Evolutionary conservation across 2,113 vertebrate genomes (phyloP), one percentile per base, ranked within the genome.

Genomic region (Toxotes chatareus): DNA sequence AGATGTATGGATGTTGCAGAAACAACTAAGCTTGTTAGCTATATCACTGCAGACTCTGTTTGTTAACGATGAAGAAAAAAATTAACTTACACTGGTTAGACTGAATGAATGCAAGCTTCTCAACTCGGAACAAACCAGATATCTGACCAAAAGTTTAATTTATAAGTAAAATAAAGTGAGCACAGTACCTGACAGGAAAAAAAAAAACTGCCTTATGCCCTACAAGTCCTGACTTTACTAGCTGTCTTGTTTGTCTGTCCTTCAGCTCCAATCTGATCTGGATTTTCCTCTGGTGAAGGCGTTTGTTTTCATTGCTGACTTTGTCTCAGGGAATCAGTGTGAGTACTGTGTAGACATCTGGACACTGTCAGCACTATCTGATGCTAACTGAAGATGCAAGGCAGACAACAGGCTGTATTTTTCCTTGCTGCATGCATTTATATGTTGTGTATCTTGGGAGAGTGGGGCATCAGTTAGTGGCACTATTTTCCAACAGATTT

Each of bases 11-110:
- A 81, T 86, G 74, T 73, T 75, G 40, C 67, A 8, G 73, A 65
- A 55, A 86, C 55, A 83, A 69, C 56, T 76, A 51, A 36, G 76
- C 75, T 83, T 78, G 73, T 80, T 76, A 75, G 73, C 62, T 73
- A 36, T 60, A 86, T 84, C 23, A n/a, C 55, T 1, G 27, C 46
- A 49, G 19, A 40, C 49, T 59, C 38, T 47, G 42, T 83, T 85
- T 82, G 55, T 69, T 64, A 73, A 66, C 3, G 56, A 51, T 56
- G 31, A 38, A 36, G 36, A 16, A 40, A 65, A n/a, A 38, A 65
- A 75, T 11, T 2, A 47, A 47, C 61, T 53, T 80, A 75, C 67
- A 67, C 12, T 21, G 38, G 9, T 49, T n/a, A 73, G 63, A 61
- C 5, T 53, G 47, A 32, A 61, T 79, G 8, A 66, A 61, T 71